Base-by-base conservation (phyloP, 1,140 invertebrate genomes). In the Drosophila azteca region DNA sequence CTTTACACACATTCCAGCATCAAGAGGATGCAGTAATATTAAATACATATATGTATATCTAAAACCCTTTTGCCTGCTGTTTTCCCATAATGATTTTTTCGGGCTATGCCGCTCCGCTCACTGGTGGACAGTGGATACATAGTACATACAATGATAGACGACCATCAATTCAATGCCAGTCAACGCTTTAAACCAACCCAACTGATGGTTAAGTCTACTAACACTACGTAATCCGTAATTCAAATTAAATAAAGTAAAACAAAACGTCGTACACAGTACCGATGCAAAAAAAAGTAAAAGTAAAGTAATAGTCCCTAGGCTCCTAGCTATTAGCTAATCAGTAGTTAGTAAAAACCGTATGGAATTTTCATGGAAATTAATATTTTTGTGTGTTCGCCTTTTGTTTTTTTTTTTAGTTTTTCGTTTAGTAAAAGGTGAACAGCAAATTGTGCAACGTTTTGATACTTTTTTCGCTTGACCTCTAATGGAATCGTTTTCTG, bases 211-310 rank as follows among this genome's bases (percentile, higher is more conserved):
- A 53, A 74, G 45, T 55, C 35, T 48, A 71, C 43, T 59, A 81
- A 61, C 48, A 49, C 59, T 74, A 58, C 29, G 54, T 20, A 20
- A 20, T 20, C 17, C 17, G 17, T 20, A 20, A 20, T 20, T 20
- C 17, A 20, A 11, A 69, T 74, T 62, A 55, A 59, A 70, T 79
- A 31, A 55, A 59, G 67, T 79, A 31, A 77, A 84, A 84, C 62
- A 79, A 71, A 67, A 70, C 60, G 45, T 73, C 65, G 77, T 80
- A 83, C 80, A 83, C 77, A 80, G 81, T 85, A 79, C 72, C 55
- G 63, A 39, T 39, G 35, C 35, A 39, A 39, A 39, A 58, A 77
- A 49, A 53, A 31, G 48, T 74, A 41, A 70, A 69, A 52, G 71
- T 76, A 69, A 71, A 68, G 57, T 71, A 71, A 79, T 77, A 68